Base-by-base conservation (phyloP, 2,888 invertebrate genomes). In the Lysandra bellargus region DNA sequence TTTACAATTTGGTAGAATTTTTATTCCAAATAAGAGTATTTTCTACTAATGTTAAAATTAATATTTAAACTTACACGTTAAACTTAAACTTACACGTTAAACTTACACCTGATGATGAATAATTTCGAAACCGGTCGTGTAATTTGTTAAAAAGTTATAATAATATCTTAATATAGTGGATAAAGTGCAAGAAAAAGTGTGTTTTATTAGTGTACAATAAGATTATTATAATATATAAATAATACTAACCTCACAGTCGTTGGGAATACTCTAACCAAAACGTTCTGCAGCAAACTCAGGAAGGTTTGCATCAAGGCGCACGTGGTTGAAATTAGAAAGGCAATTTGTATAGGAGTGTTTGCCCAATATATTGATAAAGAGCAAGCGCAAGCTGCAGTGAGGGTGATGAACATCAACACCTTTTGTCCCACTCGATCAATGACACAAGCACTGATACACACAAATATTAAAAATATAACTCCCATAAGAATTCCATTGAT, bases 201-300 rank as follows among this genome's bases (percentile, higher is more conserved):
- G 23, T 23, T 23, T 23, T 23, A 23, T 23, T 23, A 23, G 23
- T 23, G 23, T 23, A 23, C 23, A 23, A 23, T 23, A 23, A 23
- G 23, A 23, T 23, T 23, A 23, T 23, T 23, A 23, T 23, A 23
- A 23, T 23, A 23, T 23, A 23, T 23, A 23, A 23, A 23, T 23
- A 23, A 23, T 49, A 80, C 81, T 73, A 81, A 90, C 90, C 90
- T 87, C 69, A 89, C 84, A 57, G 88, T 87, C 0, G 90, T 90
- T 2, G 90, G 90, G 78, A 90, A 89, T 0, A 87, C 87, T 80
- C 90, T 83, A 0, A 89, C 85, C n/a, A 88, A 80, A 23, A 90
- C 82, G 81, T 86, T 88, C 57, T 87, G 86, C 33, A 88, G 86
- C 17, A 90, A 80, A 81, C 87, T 86, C 44, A 88, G 61, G 9